These are phyloP conservation scores for Psophia crepitans DNA, from an alignment of 2,113 vertebrate species.

Conservation along the genomic window DNA sequence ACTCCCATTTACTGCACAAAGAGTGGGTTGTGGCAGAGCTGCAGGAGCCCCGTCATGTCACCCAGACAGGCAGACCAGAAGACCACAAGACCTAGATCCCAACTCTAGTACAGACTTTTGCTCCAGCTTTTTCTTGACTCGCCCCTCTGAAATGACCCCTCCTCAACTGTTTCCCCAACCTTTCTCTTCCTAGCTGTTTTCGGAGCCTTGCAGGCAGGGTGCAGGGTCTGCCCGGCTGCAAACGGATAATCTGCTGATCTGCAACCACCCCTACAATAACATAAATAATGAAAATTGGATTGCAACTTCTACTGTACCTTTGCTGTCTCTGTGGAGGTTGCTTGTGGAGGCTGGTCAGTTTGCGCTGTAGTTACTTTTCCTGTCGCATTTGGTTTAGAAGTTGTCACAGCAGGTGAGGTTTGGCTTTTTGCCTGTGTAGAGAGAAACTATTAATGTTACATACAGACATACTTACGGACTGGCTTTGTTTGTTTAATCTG, in stretches of 20 bases:
- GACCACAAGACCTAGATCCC: neutral
- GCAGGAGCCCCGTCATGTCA: neutral
- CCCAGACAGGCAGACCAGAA: neutral
- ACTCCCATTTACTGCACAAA: neutral
- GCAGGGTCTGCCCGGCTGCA: neutral
- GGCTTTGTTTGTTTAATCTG: neutral
- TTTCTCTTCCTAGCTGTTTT: neutral
- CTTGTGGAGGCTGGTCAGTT: neutral
- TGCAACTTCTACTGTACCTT: conserved; percentile 40
- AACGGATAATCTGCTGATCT: neutral
- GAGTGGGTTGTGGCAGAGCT: neutral
- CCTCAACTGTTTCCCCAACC: too few species aligned
- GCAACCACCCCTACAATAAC: neutral
- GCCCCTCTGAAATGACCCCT: neutral
- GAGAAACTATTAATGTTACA: neutral
- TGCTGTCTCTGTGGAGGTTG: neutral
- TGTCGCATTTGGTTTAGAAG: neutral
- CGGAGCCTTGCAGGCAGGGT: neutral
- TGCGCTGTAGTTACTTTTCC: conserved; percentile 20
- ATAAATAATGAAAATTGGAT: neutral
- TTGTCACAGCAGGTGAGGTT: neutral
- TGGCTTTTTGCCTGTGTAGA: conserved; percentile 52
- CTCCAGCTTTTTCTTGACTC: neutral
- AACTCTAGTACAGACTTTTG: neutral
- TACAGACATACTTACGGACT: accelerated